Evolutionary conservation across 2,113 vertebrate genomes (phyloP).

Genomic region (Terrapene triunguis): DNA sequence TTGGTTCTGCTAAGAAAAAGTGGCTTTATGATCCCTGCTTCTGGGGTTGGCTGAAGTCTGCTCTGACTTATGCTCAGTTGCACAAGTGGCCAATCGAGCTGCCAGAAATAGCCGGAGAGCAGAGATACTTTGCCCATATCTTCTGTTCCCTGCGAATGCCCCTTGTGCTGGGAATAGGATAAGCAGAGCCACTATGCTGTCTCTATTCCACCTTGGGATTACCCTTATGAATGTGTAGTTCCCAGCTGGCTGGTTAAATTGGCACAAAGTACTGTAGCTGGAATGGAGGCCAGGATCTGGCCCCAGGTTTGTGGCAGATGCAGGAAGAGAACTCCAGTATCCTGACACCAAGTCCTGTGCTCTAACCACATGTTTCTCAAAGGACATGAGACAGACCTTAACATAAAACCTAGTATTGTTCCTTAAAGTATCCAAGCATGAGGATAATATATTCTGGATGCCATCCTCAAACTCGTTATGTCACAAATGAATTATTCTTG

Average conservation of each 20-base stretch:
- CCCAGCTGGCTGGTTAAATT: neutral
- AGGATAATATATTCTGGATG: accelerated
- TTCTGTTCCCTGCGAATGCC: neutral
- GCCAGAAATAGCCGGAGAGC: constrained; percentile 6
- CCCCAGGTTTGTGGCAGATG: neutral
- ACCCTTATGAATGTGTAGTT: neutral
- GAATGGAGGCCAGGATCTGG: neutral
- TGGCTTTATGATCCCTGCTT: neutral
- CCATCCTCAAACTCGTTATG: constrained; percentile 12
- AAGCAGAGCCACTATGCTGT: neutral
- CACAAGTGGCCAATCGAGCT: neutral
- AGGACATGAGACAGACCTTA: neutral
- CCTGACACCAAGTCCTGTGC: neutral
- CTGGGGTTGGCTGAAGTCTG: accelerated
- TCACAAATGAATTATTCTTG: constrained; percentile 54
- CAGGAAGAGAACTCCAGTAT: neutral
- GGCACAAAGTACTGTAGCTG: neutral
- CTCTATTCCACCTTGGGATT: neutral
- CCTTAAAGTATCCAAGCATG: accelerated
- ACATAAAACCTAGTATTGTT: neutral
- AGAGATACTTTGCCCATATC: neutral
- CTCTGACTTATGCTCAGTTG: neutral
- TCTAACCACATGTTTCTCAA: neutral
- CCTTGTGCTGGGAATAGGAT: accelerated
- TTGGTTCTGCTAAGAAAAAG: neutral